Evolutionary conservation across 2,888 invertebrate species (phyloP), one percentile per base, ranked within the genome.

Genomic region (Chrysolina americana): DNA sequence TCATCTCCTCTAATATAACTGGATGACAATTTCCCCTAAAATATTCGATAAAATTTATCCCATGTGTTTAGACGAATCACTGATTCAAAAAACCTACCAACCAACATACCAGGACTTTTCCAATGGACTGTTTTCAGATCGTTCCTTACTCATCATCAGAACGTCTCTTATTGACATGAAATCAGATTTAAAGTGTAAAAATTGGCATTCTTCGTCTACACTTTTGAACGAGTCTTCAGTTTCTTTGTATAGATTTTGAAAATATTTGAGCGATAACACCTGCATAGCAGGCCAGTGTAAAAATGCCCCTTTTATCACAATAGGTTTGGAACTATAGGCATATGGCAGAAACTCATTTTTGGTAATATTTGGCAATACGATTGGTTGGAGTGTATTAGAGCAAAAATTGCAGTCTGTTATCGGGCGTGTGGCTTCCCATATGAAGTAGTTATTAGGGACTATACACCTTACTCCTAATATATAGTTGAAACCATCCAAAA

Each of bases 401-500:
- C 96, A 96, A 88, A 94, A 95, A 82, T 90, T 89, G 86, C 97
- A 97, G 88, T 95, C 92, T 23, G 95, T 93, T 70, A 95, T 89
- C 36, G 96, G 96, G 80, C 96, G 90, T 23, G 95, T 94, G 69
- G 94, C 94, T 89, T 97, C 96, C 95, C 95, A 95, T 79, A 96
- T 89, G 75, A 96, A 89, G 87, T 94, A 95, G 89, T 96, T 96
- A 87, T 94, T 95, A 79, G 94, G 93, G 85, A 96, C 85, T 78
- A 96, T 88, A 88, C 97, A 97, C 84, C 95, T 91, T 79, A 92
- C 89, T 82, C 92, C 91, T 80, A 92, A 81, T 79, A 91, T 79
- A 81, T 79, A 79, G 48, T 79, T 74, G n/a, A 76, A 28, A 41
- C 65, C 19, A 11, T 68, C 5, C n/a, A 23, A 10, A 10, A 76